phyloP scores from a whole-genome alignment of 2,797 vertebrate species.

The Anas georgica region DNA sequence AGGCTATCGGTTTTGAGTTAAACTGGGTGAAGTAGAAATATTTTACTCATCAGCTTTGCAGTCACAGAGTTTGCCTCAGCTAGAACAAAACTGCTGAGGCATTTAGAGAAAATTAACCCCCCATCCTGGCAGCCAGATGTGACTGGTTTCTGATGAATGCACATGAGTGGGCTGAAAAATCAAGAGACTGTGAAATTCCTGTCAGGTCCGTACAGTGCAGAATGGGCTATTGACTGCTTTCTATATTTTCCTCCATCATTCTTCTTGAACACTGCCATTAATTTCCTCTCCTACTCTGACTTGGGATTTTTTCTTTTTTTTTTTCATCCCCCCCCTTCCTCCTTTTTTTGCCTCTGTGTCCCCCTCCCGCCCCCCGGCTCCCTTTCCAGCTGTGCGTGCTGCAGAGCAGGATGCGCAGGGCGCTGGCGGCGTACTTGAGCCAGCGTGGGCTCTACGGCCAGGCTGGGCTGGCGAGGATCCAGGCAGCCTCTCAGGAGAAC shows the following conservation, averaged over 20 bases:
- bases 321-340: constrained; percentile 30
- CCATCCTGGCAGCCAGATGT: constrained; percentile 99
- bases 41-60: constrained; percentile 99
- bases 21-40: constrained; percentile 99
- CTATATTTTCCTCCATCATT: constrained; percentile 99
- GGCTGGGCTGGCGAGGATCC: constrained; percentile 89
- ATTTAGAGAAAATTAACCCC: constrained; percentile 99
- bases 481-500: constrained; percentile 90
- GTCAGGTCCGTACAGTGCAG: constrained; percentile 98
- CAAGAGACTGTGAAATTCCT: constrained; percentile 99
- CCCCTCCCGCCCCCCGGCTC: accelerated
- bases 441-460: constrained; percentile 86
- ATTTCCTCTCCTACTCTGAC: constrained; percentile 98
- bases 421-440: constrained; percentile 85
- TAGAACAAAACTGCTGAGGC: constrained; percentile 99
- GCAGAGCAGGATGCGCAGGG: constrained; percentile 86
- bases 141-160: constrained; percentile 99
- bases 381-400: constrained; percentile 85
- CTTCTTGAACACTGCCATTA: constrained; percentile 99
- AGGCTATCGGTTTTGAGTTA: constrained; percentile 99
- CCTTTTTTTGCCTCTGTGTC: accelerated
- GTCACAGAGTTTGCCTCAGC: constrained; percentile 99
- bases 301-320: constrained; percentile 74
- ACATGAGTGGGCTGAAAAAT: constrained; percentile 99
- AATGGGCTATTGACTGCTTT: constrained; percentile 99